Base-by-base conservation (phyloP, 1,140 invertebrate species). In the Trinorchestia longiramus region DNA sequence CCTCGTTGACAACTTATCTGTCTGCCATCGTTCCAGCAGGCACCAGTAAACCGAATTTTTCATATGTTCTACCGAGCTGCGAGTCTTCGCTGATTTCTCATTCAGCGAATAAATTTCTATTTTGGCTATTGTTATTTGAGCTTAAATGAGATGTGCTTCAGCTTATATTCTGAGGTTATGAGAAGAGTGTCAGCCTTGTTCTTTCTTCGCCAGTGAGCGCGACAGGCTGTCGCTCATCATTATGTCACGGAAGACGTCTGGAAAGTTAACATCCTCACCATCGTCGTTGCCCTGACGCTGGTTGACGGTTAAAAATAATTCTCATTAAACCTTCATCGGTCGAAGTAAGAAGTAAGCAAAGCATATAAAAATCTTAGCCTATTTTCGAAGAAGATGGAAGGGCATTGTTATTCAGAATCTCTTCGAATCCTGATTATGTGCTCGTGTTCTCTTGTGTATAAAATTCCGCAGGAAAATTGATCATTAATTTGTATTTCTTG, bases 251-350 rank as follows among this genome's bases (percentile, higher is more conserved):
- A 43, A 47, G 44, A 45, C 6, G 41, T 94, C 44, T n/a, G 40
- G 92, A 94, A 94, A 17, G 44, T 47, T 94, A 94, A 94, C 43
- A 94, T 94, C 44, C 43, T 47, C 40, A 41, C 0, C 92, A 47
- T 0, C 92, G 41, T 94, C 43, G 44, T 47, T 44, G 6, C 3
- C 43, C 42, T 43, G 90, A 92, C 90, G 43, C 43, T 94, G 92
- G 47, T 94, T 94, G 92, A 94, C 47, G 92, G 43, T 19, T 44
- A 11, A 45, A 94, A 94, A 94, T 94, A 94, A 94, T 94, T 47
- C 92, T 43, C 92, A 94, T 94, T 94, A 94, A 94, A n/a, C 43
- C 44, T 45, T 94, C 43, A 94, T 94, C 92, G 44, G 44, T 23
- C 44, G 0, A 17, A 47, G 44, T 45, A 45, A 47, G 92, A 47